phyloP scores from a whole-genome alignment of 2,888 invertebrate genomes.

The Agrotis clavis region DNA sequence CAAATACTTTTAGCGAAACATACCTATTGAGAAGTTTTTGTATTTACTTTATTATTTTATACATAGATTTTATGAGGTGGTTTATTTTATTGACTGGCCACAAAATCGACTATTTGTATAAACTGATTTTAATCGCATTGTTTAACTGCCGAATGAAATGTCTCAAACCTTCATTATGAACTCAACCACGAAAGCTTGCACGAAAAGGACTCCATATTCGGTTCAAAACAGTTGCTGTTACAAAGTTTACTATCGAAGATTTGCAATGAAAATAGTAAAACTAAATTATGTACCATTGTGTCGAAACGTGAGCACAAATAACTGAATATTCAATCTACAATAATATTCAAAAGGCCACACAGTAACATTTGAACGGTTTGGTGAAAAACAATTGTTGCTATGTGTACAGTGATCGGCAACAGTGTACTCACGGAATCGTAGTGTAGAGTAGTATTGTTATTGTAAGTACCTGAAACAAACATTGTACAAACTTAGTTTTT shows the following conservation, averaged over 20 bases:
- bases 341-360: slow-evolving; percentile 31
- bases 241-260: slow-evolving; percentile 24
- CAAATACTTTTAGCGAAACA: not conserved
- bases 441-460: slow-evolving; percentile 12
- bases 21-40: not conserved
- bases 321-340: slow-evolving; percentile 38
- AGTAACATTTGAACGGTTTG: slow-evolving; percentile 15
- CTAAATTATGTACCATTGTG: slow-evolving; percentile 35
- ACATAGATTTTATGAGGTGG: too few species aligned
- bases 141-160: too few species aligned
- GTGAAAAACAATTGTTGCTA: slow-evolving; percentile 37
- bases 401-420: not conserved
- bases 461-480: slow-evolving; percentile 53
- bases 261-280: slow-evolving; percentile 38
- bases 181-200: not conserved
- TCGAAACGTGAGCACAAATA: slow-evolving; percentile 42
- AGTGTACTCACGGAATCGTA: slow-evolving; percentile 38
- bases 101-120: not conserved
- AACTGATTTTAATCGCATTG: not conserved
- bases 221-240: slow-evolving; percentile 14
- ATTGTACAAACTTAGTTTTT: slow-evolving; percentile 37
- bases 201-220: not conserved
- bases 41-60: too few species aligned
- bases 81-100: not conserved
- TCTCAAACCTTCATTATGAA: not conserved